A percentile compares a stretch with the other conserved stretches of the same genome.
Conservation (phyloP, 2,797 vertebrate genomes). For the Podargus strigoides region DNA sequence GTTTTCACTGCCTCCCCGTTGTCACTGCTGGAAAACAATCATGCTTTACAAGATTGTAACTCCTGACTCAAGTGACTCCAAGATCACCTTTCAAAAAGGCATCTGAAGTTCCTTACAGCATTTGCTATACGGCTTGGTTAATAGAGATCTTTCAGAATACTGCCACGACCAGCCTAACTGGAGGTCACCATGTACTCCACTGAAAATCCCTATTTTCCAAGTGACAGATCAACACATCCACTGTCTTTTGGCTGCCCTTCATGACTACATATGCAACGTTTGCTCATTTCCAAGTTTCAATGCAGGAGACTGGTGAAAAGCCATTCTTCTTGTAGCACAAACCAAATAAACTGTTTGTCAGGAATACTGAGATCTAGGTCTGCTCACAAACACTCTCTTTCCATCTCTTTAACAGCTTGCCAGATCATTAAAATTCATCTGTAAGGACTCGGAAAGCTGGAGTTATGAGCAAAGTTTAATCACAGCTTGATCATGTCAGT, state of each 20-base stretch:
- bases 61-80: not conserved
- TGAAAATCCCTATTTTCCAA: not conserved
- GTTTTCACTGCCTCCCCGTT: not conserved
- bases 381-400: not conserved
- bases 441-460: not conserved
- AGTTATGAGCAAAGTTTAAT: conserved; percentile 9
- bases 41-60: not conserved
- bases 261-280: not conserved
- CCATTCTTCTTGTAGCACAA: not conserved
- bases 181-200: not conserved
- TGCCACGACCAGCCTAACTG: not conserved
- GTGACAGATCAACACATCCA: not conserved
- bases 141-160: not conserved
- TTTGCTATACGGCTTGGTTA: not conserved
- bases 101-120: not conserved
- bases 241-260: not conserved
- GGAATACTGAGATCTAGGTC: not conserved
- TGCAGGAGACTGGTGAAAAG: not conserved
- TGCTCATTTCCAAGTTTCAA: not conserved
- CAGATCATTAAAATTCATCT: conserved; percentile 17
- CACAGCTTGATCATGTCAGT: conserved; percentile 3
- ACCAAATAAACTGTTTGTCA: not conserved
- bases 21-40: not conserved
- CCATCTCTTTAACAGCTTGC: not conserved
- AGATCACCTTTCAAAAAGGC: not conserved